A percentile compares a stretch with the other conserved stretches of the same genome.
Conservation (phyloP, 2,113 vertebrate genomes). For the Petaurus breviceps region DNA sequence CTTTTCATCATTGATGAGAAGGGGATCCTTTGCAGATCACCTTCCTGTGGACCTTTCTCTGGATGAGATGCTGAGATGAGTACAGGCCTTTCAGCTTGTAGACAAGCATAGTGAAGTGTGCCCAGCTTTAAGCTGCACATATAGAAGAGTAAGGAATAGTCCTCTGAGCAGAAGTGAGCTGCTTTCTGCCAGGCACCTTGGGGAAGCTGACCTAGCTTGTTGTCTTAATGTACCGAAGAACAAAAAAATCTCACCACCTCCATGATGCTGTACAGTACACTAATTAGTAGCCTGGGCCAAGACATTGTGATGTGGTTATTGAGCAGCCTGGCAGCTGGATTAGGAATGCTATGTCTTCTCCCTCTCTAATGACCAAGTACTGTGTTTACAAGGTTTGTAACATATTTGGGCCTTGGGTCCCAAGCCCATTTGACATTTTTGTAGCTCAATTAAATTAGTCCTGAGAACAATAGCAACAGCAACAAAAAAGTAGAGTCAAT, state of each 20-base stretch:
- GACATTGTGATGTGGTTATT: neutral
- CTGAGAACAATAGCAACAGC: neutral
- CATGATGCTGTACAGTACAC: neutral
- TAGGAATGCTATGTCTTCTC: neutral
- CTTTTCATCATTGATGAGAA: neutral
- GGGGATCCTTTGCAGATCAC: neutral
- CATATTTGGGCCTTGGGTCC: neutral
- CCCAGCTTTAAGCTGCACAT: neutral
- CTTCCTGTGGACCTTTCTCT: neutral
- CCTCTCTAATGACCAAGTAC: neutral
- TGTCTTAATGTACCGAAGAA: neutral
- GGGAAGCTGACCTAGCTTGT: neutral
- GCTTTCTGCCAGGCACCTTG: neutral
- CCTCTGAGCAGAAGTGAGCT: neutral
- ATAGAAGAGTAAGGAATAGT: neutral
- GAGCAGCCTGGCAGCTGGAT: neutral
- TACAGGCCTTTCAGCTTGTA: neutral
- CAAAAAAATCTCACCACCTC: neutral
- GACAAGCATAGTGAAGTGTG: neutral
- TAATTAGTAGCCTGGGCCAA: neutral
- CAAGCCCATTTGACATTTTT: neutral
- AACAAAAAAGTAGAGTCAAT: neutral
- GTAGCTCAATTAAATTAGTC: neutral
- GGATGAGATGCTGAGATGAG: neutral
- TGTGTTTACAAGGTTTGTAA: neutral